Evolutionary conservation across 1,140 invertebrate genomes (phyloP).

Genomic region (Monomorium pharaonis): DNA sequence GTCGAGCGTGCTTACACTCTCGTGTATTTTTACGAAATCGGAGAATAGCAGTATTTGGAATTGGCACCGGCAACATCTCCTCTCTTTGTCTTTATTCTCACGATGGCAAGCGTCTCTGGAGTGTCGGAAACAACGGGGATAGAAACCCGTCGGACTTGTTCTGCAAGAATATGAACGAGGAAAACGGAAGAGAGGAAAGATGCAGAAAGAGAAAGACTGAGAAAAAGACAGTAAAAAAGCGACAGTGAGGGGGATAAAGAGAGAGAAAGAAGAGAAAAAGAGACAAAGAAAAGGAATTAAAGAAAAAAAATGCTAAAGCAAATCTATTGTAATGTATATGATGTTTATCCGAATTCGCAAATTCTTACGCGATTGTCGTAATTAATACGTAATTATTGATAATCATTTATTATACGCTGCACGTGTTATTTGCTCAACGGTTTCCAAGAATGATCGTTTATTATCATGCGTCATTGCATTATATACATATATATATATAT

Average conservation of each 20-base stretch:
- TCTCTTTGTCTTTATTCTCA: constrained; percentile 54
- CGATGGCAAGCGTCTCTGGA: constrained; percentile 36
- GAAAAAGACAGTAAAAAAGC: background rate
- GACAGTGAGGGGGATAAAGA: background rate
- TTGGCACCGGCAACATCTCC: background rate
- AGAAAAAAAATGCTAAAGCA: background rate
- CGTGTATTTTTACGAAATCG: background rate
- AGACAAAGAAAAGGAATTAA: background rate
- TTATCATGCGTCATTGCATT: constrained; percentile 61
- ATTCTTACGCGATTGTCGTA: constrained; percentile 24
- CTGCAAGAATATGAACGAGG: background rate
- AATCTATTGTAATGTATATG: background rate
- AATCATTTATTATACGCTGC: constrained; percentile 44
- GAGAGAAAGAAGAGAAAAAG: background rate
- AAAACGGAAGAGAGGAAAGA: constrained; percentile 53
- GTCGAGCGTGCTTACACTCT: background rate
- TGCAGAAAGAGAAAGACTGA: background rate
- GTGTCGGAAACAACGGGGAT: constrained; percentile 54
- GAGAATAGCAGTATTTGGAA: background rate
- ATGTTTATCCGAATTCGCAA: background rate
- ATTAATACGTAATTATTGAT: constrained; percentile 59
- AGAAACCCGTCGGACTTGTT: constrained; percentile 63
- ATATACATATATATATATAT: background rate
- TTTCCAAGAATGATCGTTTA: constrained; percentile 57
- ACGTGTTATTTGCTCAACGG: constrained; percentile 8